A percentile compares a stretch with the other conserved stretches of the same genome.
Conservation (phyloP, 2,113 vertebrate species). For the Forbesichthys papilliferus region DNA sequence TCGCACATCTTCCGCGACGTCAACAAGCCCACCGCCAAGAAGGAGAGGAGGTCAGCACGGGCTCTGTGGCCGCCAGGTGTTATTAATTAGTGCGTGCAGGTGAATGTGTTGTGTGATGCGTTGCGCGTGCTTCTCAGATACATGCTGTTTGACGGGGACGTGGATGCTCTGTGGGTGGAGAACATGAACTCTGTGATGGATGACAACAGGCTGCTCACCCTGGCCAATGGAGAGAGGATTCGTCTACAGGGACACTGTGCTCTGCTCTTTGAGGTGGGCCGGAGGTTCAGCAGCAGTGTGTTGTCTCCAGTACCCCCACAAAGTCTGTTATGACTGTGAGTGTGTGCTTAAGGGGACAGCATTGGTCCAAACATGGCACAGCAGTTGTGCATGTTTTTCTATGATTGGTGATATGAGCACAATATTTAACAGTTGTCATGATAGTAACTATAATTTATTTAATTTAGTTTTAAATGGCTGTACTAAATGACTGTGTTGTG, state of each 20-base stretch:
- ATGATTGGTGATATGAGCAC: too few relatives aligned
- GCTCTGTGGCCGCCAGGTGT: not conserved
- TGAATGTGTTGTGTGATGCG: not conserved
- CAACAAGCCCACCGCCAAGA: slow-evolving; percentile 92
- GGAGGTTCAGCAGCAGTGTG: too few relatives aligned
- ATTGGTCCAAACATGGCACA: too few relatives aligned
- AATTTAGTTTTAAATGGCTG: not conserved
- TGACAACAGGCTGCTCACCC: slow-evolving; percentile 92
- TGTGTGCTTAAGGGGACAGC: too few relatives aligned
- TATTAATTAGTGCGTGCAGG: too few relatives aligned
- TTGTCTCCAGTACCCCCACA: too few relatives aligned
- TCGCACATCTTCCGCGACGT: slow-evolving; percentile 96
- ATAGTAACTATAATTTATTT: too few relatives aligned
- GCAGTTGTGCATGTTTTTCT: too few relatives aligned
- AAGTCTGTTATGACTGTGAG: too few relatives aligned
- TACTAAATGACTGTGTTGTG: not conserved
- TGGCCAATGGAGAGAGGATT: slow-evolving; percentile 95
- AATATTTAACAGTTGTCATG: too few relatives aligned
- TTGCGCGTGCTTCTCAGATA: slow-evolving; percentile 76
- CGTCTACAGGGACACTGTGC: slow-evolving; percentile 91
- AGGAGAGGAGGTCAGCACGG: slow-evolving; percentile 83
- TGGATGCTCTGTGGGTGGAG: slow-evolving; percentile 97
- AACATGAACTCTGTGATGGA: slow-evolving; percentile 99
- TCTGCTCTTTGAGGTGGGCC: slow-evolving; percentile 88
- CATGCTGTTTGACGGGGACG: slow-evolving; percentile 95